Evolutionary conservation across 2,113 vertebrate species (phyloP).

Genomic region (Gadus macrocephalus): DNA sequence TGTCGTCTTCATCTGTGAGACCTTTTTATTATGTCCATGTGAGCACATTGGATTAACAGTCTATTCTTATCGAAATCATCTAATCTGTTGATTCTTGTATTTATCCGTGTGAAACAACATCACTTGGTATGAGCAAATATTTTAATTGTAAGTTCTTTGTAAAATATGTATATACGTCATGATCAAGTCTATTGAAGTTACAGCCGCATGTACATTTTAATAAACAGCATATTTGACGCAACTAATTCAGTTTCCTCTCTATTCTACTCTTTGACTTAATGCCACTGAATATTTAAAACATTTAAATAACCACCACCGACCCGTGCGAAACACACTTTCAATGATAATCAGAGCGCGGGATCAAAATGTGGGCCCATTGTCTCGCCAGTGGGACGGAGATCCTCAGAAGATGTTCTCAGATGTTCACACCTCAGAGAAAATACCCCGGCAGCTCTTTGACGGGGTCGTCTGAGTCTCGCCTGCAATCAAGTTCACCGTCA

Average conservation of each 20-base stretch:
- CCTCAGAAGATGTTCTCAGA: constrained; percentile 61
- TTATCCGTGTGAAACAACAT: constrained; percentile 24
- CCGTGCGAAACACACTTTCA: constrained; percentile 29
- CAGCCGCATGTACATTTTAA: constrained; percentile 72
- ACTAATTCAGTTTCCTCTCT: constrained; percentile 21
- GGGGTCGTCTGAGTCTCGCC: constrained; percentile 51
- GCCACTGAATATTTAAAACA: constrained; percentile 10
- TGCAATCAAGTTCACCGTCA: constrained; percentile 79
- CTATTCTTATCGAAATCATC: constrained; percentile 15
- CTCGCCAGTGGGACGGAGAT: constrained; percentile 44
- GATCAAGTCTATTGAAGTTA: constrained; percentile 56
- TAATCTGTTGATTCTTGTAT: constrained; percentile 23
- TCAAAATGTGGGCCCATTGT: constrained; percentile 57
- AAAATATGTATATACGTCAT: constrained; percentile 67
- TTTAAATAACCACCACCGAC: too few relatives aligned
- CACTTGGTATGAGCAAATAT: constrained; percentile 38
- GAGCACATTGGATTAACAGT: constrained; percentile 33
- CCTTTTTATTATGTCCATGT: constrained; percentile 18
- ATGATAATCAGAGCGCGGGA: constrained; percentile 52
- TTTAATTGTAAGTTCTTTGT: constrained; percentile 54
- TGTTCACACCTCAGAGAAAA: constrained; percentile 70
- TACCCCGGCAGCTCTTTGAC: constrained; percentile 54
- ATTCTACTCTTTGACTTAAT: neutral
- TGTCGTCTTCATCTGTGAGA: constrained; percentile 28
- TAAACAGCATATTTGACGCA: constrained; percentile 63